phyloP scores from a whole-genome alignment of 2,797 vertebrate species.

The Uromys caudimaculatus region DNA sequence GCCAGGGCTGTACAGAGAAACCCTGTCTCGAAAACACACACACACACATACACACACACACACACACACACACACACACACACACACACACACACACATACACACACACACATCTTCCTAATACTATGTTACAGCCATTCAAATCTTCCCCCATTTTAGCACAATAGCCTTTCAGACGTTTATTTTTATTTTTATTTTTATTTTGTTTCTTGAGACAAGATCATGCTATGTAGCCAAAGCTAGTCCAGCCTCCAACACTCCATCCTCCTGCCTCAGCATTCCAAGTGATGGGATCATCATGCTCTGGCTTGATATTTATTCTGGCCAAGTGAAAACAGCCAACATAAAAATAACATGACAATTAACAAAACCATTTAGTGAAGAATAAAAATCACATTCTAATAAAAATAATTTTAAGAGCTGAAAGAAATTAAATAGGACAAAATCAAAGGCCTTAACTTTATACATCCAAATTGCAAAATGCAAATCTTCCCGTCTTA shows the following conservation, averaged over 20 bases:
- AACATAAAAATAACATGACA: constrained; percentile 25
- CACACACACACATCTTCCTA: neutral
- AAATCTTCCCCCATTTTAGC: neutral
- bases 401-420: constrained; percentile 17
- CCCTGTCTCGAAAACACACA: no score
- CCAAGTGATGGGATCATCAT: neutral
- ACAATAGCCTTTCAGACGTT: neutral
- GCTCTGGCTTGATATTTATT: constrained; percentile 19
- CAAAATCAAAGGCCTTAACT: constrained; percentile 42
- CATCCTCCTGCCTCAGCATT: neutral
- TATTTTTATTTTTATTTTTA: neutral
- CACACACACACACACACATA: no score
- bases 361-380: neutral
- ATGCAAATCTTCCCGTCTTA: constrained; percentile 41
- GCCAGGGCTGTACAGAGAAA: no score
- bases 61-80: no score
- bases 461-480: neutral
- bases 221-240: neutral
- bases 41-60: no score
- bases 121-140: constrained; percentile 3
- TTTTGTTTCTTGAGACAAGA: neutral
- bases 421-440: constrained; percentile 24
- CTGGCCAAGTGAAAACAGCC: neutral
- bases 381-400: constrained; percentile 32
- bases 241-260: neutral